phyloP scores from a whole-genome alignment of 2,797 vertebrate genomes.

The Gallinago solitaria region DNA sequence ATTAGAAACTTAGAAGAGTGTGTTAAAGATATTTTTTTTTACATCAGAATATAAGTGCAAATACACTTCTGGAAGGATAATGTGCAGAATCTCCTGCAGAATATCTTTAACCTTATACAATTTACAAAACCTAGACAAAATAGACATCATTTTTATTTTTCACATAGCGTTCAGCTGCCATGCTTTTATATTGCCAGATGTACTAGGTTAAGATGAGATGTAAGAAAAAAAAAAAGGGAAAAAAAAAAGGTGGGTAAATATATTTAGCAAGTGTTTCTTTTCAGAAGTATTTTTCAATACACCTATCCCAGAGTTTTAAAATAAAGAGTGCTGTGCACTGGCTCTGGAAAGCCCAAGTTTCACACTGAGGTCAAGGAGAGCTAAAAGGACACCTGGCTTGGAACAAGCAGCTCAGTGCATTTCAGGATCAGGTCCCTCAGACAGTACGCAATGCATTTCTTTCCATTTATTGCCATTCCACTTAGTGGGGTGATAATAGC shows the following conservation, averaged over 20 bases:
- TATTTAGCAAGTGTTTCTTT: not conserved
- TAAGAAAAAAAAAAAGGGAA: not conserved
- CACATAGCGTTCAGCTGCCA: not conserved
- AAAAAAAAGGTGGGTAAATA: not conserved
- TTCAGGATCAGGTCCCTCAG: conserved; percentile 7
- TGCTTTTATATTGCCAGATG: not conserved
- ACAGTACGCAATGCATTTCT: conserved; percentile 19
- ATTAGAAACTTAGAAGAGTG: not conserved
- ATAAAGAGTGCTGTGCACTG: not conserved
- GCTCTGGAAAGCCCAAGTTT: not conserved
- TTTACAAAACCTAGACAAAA: not conserved
- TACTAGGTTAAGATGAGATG: not conserved
- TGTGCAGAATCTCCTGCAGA: not conserved
- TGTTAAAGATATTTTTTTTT: not conserved
- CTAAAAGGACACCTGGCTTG: not conserved
- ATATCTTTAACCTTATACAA: not conserved
- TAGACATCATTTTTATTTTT: not conserved
- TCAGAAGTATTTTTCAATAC: not conserved
- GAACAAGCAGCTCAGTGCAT: not conserved
- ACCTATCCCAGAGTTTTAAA: not conserved
- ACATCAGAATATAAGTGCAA: not conserved
- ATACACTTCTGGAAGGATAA: not conserved
- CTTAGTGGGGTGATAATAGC: conserved; percentile 31
- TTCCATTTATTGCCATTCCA: conserved; percentile 54
- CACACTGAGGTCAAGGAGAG: not conserved